Evolutionary conservation across 2,113 vertebrate species (phyloP).

Genomic region (Spizaetus ornatus): DNA sequence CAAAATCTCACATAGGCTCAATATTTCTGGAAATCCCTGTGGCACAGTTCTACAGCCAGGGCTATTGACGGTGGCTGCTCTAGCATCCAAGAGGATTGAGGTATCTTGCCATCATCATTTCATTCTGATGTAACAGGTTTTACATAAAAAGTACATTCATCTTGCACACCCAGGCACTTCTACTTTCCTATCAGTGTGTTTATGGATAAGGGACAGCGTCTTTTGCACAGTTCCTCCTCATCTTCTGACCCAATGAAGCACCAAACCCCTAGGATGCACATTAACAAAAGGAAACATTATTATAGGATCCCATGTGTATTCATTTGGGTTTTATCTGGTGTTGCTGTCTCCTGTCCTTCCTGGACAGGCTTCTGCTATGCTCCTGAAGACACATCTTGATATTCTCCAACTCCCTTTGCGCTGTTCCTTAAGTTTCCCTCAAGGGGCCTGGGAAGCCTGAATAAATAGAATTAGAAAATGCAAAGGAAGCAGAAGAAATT

Average conservation of each 20-base stretch:
- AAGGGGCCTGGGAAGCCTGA: neutral
- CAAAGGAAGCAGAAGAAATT: neutral
- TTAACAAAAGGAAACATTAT: neutral
- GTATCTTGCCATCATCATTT: neutral
- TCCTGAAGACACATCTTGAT: neutral
- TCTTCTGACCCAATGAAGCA: neutral
- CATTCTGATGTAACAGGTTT: neutral
- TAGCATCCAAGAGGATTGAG: neutral
- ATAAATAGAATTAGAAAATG: neutral
- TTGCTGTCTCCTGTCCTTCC: neutral
- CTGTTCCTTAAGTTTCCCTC: neutral
- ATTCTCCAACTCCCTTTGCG: neutral
- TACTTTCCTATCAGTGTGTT: neutral
- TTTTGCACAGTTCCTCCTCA: neutral
- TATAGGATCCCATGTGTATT: neutral
- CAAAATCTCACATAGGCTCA: neutral
- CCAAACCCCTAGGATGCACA: neutral
- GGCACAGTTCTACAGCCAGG: neutral
- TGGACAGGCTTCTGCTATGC: neutral
- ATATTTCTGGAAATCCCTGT: neutral
- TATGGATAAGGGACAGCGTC: neutral
- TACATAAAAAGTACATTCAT: neutral
- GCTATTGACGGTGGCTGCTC: neutral
- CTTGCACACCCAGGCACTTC: neutral
- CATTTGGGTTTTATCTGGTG: neutral